A percentile compares a stretch with the other conserved stretches of the same genome.
phyloP scores from a whole-genome alignment of 2,797 vertebrate genomes.

The Pseudochaenichthys georgianus region DNA sequence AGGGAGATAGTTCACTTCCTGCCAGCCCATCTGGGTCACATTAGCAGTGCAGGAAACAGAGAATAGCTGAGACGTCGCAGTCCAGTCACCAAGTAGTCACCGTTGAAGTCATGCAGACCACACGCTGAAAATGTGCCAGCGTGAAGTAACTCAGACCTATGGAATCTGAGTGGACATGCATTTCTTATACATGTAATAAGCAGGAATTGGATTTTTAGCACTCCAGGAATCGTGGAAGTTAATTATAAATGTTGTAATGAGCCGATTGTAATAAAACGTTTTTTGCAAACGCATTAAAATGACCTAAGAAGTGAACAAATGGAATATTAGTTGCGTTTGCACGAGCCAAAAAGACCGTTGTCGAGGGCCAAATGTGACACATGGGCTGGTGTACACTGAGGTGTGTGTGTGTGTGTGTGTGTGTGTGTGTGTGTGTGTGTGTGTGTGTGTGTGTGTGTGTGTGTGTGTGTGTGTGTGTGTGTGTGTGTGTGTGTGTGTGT shows the following conservation, averaged over 20 bases:
- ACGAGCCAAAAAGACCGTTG: slow-evolving; percentile 25
- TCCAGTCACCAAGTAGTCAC: slow-evolving; percentile 71
- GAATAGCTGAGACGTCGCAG: slow-evolving; percentile 81
- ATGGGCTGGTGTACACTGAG: slow-evolving; percentile 22
- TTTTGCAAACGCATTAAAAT: slow-evolving; percentile 21
- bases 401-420: slow-evolving; percentile 26
- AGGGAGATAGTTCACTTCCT: slow-evolving; percentile 68
- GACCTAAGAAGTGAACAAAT: slow-evolving; percentile 57
- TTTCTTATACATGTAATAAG: slow-evolving; percentile 19
- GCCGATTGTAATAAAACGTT: slow-evolving; percentile 23
- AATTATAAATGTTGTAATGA: slow-evolving; percentile 24
- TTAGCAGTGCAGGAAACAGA: slow-evolving; percentile 74
- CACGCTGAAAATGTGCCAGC: slow-evolving; percentile 50
- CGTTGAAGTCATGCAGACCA: slow-evolving; percentile 57
- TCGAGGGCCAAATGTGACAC: slow-evolving; percentile 46
- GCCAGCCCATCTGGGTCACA: slow-evolving; percentile 82
- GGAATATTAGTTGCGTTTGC: slow-evolving; percentile 37
- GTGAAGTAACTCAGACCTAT: neutral
- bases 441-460: too few species aligned
- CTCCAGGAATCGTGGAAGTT: neutral
- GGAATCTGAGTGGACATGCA: neutral
- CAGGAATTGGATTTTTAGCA: slow-evolving; percentile 4
- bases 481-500: too few species aligned
- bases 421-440: too few species aligned
- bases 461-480: too few species aligned